Evolutionary conservation across 1,140 invertebrate genomes (phyloP).

Genomic region (Alviniconcha marisindica): DNA sequence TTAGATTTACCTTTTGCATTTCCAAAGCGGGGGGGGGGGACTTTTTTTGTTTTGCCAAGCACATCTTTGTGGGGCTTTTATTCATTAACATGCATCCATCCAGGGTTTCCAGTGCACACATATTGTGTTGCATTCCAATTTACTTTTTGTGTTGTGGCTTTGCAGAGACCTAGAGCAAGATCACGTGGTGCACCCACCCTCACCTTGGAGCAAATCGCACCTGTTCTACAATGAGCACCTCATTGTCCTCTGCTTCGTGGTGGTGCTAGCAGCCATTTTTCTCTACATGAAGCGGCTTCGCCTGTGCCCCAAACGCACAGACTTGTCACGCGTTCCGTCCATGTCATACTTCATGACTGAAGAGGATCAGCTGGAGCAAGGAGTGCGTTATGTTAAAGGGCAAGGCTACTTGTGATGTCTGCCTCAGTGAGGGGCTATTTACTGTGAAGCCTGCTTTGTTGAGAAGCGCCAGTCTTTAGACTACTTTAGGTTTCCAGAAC

Average conservation of each 20-base stretch:
- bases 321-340: slow-evolving; percentile 61
- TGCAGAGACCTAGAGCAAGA: background rate
- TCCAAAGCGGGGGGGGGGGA: too few species aligned
- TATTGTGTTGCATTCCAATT: too few species aligned
- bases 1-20: too few species aligned
- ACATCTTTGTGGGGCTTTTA: too few species aligned
- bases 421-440: too few species aligned
- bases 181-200: slow-evolving; percentile 3
- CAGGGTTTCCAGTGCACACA: too few species aligned
- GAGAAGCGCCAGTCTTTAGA: too few species aligned
- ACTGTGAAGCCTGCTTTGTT: too few species aligned
- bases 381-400: slow-evolving; percentile 38
- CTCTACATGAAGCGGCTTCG: slow-evolving; percentile 61
- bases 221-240: slow-evolving; percentile 55
- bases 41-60: too few species aligned
- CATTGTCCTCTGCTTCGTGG: slow-evolving; percentile 61
- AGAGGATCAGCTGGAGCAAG: slow-evolving; percentile 57
- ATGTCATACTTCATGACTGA: slow-evolving; percentile 70
- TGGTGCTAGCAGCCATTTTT: slow-evolving; percentile 66
- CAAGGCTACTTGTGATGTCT: slow-evolving; percentile 39
- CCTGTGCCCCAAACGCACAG: slow-evolving; percentile 48
- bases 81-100: too few species aligned
- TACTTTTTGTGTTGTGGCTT: too few species aligned
- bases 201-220: slow-evolving; percentile 22
- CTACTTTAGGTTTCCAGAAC: too few species aligned